A percentile compares a stretch with the other conserved stretches of the same genome.
Evolutionary conservation across 1,140 invertebrate species (phyloP).

Genomic region (Drosophila seguyi): DNA sequence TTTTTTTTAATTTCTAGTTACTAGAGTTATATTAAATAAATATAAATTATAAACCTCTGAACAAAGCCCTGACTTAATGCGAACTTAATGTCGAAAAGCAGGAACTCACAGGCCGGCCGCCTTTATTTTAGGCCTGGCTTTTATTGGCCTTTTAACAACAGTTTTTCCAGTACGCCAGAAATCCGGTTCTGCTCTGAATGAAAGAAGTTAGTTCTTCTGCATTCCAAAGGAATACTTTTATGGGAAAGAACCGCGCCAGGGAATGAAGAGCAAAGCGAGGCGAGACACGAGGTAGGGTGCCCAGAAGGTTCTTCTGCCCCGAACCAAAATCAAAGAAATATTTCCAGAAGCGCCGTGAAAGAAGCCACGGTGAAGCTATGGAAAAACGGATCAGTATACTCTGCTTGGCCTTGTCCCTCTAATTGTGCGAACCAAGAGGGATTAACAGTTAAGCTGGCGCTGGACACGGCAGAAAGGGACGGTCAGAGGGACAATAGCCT

Average conservation of each 20-base stretch:
- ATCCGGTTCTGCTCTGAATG: conserved; percentile 45
- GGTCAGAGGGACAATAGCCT: conserved; percentile 55
- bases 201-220: conserved; percentile 43
- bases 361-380: conserved; percentile 12
- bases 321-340: conserved; percentile 24
- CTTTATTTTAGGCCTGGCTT: conserved; percentile 19
- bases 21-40: too few relatives aligned
- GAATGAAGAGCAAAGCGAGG: not conserved
- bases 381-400: conserved; percentile 15
- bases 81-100: conserved; percentile 18
- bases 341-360: conserved; percentile 51
- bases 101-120: conserved; percentile 1
- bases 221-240: conserved; percentile 39
- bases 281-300: conserved; percentile 15
- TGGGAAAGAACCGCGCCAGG: not conserved
- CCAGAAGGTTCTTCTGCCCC: conserved; percentile 12
- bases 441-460: conserved; percentile 80
- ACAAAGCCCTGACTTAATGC: conserved; percentile 1
- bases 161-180: conserved; percentile 31
- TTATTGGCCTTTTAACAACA: conserved; percentile 25
- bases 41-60: not conserved
- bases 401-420: conserved; percentile 18
- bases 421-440: conserved; percentile 70
- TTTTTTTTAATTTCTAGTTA: not conserved
- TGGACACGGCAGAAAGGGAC: conserved; percentile 37